Percentiles rank a stretch among this genome's conserved stretches.
Conservation (phyloP, 64 coral and sea anemone genomes). For the Dendronephthya gigantea region DNA sequence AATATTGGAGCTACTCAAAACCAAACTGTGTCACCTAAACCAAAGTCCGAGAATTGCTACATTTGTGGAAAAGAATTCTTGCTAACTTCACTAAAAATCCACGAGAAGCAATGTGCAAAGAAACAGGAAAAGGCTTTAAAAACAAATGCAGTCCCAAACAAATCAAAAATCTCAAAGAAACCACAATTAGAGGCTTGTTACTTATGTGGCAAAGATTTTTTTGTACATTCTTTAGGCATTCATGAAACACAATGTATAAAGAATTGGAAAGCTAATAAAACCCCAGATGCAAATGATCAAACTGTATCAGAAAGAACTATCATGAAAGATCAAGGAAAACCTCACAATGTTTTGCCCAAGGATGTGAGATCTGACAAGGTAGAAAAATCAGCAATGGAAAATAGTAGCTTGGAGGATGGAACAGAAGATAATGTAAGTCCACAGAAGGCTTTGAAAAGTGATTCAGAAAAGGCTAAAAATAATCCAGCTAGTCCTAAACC, state of each 20-base stretch:
- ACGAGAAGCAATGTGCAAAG: constrained; percentile 10
- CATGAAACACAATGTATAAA: constrained; percentile 97
- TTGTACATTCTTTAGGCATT: constrained; percentile 68
- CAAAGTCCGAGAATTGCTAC: constrained; percentile 2
- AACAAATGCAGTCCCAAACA: not conserved
- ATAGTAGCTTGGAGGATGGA: not conserved
- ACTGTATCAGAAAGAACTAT: constrained; percentile 26
- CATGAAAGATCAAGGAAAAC: not conserved
- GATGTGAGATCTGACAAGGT: not conserved
- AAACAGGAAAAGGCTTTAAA: not conserved
- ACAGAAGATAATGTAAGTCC: not conserved
- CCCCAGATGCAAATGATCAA: constrained; percentile 45
- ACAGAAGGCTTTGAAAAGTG: not conserved
- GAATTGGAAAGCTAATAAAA: constrained; percentile 66
- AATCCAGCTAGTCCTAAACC: not conserved
- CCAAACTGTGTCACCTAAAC: not conserved
- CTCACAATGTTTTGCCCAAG: not conserved
- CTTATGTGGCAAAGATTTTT: constrained; percentile 92
- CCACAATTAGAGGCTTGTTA: constrained; percentile 73
- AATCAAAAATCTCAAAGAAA: not conserved
- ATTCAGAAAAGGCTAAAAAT: not conserved
- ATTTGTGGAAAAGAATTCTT: constrained; percentile 8
- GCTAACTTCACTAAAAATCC: not conserved
- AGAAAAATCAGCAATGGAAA: not conserved
- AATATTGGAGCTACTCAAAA: constrained; percentile 7